A percentile compares a stretch with the other conserved stretches of the same genome.
phyloP scores from a whole-genome alignment of 2,797 vertebrate species.

The Denticeps clupeoides region DNA sequence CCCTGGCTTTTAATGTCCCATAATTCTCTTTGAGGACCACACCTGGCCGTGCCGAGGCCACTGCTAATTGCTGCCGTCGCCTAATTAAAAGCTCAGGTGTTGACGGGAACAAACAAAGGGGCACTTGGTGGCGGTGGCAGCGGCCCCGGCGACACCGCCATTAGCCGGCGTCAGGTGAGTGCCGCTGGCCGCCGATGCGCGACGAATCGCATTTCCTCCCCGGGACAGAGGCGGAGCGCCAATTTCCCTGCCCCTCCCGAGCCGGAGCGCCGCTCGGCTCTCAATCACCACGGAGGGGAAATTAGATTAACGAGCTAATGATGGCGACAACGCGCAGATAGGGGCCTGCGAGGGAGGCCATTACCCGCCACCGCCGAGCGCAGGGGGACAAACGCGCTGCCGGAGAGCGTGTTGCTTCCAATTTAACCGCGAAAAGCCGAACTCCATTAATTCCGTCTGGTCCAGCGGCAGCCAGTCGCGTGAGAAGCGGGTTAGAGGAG shows the following conservation, averaged over 20 bases:
- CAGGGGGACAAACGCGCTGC: neutral
- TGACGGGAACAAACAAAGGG: conserved; percentile 65
- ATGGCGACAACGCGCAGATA: conserved; percentile 34
- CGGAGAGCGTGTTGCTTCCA: too few species aligned
- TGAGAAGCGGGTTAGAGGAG: too few species aligned
- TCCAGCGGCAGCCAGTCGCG: too few species aligned
- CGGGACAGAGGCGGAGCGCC: conserved; percentile 51
- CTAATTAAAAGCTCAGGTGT: conserved; percentile 61
- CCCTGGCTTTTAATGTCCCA: conserved; percentile 49
- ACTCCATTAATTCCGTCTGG: too few species aligned
- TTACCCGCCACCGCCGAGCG: conserved; percentile 4
- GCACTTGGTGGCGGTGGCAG: conserved; percentile 7
- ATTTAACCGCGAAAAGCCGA: too few species aligned
- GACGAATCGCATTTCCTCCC: conserved; percentile 66
- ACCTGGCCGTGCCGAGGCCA: conserved; percentile 30
- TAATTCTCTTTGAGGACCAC: conserved; percentile 32
- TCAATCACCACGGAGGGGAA: conserved; percentile 63
- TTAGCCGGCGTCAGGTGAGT: conserved; percentile 54
- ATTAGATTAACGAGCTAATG: conserved; percentile 65
- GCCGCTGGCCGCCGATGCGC: conserved; percentile 48
- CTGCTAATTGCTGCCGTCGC: conserved; percentile 58
- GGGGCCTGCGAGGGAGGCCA: conserved; percentile 21
- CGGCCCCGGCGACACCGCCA: conserved; percentile 58
- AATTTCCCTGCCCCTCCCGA: conserved; percentile 71
- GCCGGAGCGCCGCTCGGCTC: conserved; percentile 53